Evolutionary conservation across 2,888 invertebrate genomes (phyloP).

Genomic region (Ormyrus nitidulus): DNA sequence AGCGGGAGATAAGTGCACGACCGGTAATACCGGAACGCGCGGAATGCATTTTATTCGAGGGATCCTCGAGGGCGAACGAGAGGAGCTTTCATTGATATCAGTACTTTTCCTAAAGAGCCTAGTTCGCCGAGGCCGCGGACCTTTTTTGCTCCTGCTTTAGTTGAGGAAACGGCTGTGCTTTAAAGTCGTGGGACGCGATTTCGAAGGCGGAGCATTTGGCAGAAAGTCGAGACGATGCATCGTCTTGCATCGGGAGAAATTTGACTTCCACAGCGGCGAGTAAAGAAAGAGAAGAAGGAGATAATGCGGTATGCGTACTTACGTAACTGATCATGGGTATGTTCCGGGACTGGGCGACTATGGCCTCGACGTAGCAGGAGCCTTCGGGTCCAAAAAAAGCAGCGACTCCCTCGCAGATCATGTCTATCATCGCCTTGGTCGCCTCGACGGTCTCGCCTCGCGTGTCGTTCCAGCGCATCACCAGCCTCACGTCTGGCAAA

Average conservation of each 20-base stretch:
- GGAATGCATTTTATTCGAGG: constrained; percentile 18
- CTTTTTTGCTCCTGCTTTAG: too few relatives aligned
- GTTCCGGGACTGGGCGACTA: constrained; percentile 94
- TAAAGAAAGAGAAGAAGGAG: too few relatives aligned
- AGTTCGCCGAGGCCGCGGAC: too few relatives aligned
- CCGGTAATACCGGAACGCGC: constrained; percentile 49
- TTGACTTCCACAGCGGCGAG: too few relatives aligned
- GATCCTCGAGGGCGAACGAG: too few relatives aligned
- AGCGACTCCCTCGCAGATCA: constrained; percentile 92
- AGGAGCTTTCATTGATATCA: too few relatives aligned
- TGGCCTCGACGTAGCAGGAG: constrained; percentile 94
- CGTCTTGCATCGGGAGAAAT: too few relatives aligned
- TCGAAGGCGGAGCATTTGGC: too few relatives aligned
- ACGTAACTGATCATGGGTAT: constrained; percentile 98
- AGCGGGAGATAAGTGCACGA: constrained; percentile 39
- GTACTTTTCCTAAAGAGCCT: too few relatives aligned
- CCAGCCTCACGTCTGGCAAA: constrained; percentile 85
- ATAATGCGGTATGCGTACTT: constrained; percentile 76
- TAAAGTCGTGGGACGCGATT: too few relatives aligned
- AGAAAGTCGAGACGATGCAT: too few relatives aligned
- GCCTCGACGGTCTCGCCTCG: constrained; percentile 89
- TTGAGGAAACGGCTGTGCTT: too few relatives aligned
- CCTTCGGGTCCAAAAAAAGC: constrained; percentile 98
- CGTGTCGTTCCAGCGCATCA: constrained; percentile 89
- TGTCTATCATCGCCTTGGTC: constrained; percentile 90